Base-by-base conservation (phyloP, 1,140 invertebrate species). In the Sitobion miscanthi region DNA sequence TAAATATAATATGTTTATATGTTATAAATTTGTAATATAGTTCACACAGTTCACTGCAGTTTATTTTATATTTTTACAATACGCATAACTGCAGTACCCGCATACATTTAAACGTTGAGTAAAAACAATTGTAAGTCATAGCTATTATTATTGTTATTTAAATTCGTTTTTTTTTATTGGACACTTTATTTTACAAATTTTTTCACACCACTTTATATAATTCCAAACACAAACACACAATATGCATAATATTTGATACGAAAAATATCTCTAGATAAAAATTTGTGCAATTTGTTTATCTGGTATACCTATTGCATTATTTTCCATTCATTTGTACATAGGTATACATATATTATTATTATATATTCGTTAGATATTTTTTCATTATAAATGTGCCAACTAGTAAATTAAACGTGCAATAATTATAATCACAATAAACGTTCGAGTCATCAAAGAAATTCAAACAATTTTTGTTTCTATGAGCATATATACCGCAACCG, bases 81-180 rank as follows among this genome's bases (percentile, higher is more conserved):
- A 69, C 30, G 7, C 14, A 77, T 77, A 77, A 77, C 62, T 77
- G n/a, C 14, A 77, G 62, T 77, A 77, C 17, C 11, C 14, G 11
- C 14, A 54, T 3, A 6, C 5, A 77, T n/a, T n/a, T 14, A 77
- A n/a, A 77, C 62, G 30, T 77, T 30, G n/a, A 77, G 62, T 69
- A 30, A 77, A 77, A 77, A n/a, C n/a, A 69, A 77, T 0, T 62
- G 30, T 62, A 77, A 77, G 14, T 11, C 14, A n/a, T 30, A 62
- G 25, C 57, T 62, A 69, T n/a, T 77, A 77, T 77, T 77, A 77
- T 77, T 77, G 30, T n/a, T 77, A 77, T 77, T n/a, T 77, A 77
- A 77, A 69, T 69, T 77, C 20, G 21, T 54, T 62, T 54, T 52
- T 77, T 77, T n/a, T 17, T n/a, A n/a, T n/a, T 5, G 17, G 30